Base-by-base conservation (phyloP, 2,888 invertebrate genomes). In the Glyphotaelius pellucidus region DNA sequence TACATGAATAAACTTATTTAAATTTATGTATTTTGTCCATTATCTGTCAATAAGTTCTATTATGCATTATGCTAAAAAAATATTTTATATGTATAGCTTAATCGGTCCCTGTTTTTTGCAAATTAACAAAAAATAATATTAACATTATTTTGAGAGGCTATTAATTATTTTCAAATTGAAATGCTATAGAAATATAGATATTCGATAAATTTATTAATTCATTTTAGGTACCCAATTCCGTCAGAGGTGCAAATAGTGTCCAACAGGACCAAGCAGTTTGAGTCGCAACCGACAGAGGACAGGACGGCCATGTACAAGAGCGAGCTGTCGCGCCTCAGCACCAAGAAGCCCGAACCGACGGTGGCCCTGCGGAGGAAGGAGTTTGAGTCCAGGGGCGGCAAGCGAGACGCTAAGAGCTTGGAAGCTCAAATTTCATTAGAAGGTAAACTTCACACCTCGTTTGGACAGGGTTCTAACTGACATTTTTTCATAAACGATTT, bases 291-390 rank as follows among this genome's bases (percentile, higher is more conserved):
- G 35, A 95, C 96, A 81, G 96, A 96, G 92, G 96, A 97, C 94
- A 96, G 97, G 90, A 97, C 97, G 47, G 97, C 97, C 94, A 96
- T 97, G 89, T 97, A 97, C 93, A 96, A 97, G 91, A 97, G 97
- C 94, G 98, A 98, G 94, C 95, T 98, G 94, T 96, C 97, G 81
- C 95, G 97, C 88, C 95, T 98, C 88, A 97, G 97, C 92, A 96
- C 97, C 94, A 97, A 98, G 94, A 95, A 96, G 83, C 97, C 97
- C 87, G 97, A 97, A 94, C 98, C 98, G 47, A 98, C 97, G 94
- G 98, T 98, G n/a, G 97, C 97, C 90, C 96, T 97, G 92, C 95
- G 98, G 15, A 96, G 97, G 93, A 96, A 97, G 94, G 98, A 98
- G 95, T 98, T 97, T 94, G 98, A 98, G 94, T 96, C 96, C 14